phyloP scores from a whole-genome alignment of 2,113 vertebrate genomes.

The Hiodon alosoides region DNA sequence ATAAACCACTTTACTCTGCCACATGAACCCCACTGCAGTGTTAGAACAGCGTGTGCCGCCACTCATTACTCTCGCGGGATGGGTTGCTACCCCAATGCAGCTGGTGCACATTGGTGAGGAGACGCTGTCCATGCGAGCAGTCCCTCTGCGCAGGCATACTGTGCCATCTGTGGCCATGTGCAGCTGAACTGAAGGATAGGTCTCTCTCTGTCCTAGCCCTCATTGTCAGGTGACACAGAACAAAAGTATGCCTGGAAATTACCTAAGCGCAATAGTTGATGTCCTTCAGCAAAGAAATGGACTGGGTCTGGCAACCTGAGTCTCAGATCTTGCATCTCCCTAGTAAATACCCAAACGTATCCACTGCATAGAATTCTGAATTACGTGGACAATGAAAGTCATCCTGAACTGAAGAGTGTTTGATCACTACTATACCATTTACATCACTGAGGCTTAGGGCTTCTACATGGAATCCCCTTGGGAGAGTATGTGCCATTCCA shows the following conservation, averaged over 20 bases:
- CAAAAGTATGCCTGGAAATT: neutral
- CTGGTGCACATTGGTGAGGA: neutral
- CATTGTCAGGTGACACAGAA: neutral
- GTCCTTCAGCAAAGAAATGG: too few relatives aligned
- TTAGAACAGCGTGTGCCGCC: neutral
- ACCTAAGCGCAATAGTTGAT: too few relatives aligned
- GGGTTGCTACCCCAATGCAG: neutral
- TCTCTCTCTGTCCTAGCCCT: too few relatives aligned
- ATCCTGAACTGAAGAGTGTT: neutral
- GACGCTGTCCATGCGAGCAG: neutral
- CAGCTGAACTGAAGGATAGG: neutral
- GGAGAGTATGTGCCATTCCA: too few relatives aligned
- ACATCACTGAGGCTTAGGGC: neutral
- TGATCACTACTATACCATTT: neutral
- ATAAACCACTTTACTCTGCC: neutral
- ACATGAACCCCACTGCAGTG: neutral
- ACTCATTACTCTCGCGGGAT: slow-evolving; percentile 4
- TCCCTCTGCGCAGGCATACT: neutral
- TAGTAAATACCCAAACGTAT: too few relatives aligned
- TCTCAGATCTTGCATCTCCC: too few relatives aligned
- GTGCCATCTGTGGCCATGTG: neutral
- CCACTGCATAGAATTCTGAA: too few relatives aligned
- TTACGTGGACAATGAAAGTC: too few relatives aligned
- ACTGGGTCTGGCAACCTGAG: too few relatives aligned
- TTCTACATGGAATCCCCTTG: too few relatives aligned